These are phyloP conservation scores for Electrona antarctica DNA, from an alignment of 2,113 vertebrate genomes.

Conservation along the genomic window DNA sequence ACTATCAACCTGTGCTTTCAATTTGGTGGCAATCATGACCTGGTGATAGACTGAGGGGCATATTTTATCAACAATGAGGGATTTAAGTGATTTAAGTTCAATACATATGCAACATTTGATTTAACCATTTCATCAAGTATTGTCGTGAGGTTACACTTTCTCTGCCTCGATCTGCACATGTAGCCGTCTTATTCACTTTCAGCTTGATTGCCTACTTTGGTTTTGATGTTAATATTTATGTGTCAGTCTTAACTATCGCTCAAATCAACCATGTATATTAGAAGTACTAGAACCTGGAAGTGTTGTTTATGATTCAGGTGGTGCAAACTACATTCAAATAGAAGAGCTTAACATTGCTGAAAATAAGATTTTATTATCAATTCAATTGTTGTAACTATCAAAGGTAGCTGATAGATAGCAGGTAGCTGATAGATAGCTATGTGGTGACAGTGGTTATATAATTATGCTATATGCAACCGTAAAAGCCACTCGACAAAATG, in stretches of 20 bases:
- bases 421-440: too few relatives aligned
- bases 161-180: not conserved
- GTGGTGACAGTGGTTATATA: too few relatives aligned
- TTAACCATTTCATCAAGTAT: not conserved
- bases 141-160: not conserved
- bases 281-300: not conserved
- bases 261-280: not conserved
- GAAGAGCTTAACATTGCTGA: too few relatives aligned
- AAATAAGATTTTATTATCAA: too few relatives aligned
- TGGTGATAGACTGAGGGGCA: too few relatives aligned
- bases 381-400: too few relatives aligned
- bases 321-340: too few relatives aligned
- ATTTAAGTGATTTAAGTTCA: not conserved
- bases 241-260: conserved; percentile 4
- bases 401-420: too few relatives aligned
- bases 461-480: too few relatives aligned
- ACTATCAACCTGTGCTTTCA: conserved; percentile 36
- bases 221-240: not conserved
- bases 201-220: not conserved
- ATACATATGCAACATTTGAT: not conserved
- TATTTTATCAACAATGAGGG: too few relatives aligned
- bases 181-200: not conserved
- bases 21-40: conserved; percentile 9
- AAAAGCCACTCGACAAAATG: too few relatives aligned
- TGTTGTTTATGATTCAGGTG: too few relatives aligned